Base-by-base conservation (phyloP, 1,140 invertebrate species). In the Hycleus phaleratus region DNA sequence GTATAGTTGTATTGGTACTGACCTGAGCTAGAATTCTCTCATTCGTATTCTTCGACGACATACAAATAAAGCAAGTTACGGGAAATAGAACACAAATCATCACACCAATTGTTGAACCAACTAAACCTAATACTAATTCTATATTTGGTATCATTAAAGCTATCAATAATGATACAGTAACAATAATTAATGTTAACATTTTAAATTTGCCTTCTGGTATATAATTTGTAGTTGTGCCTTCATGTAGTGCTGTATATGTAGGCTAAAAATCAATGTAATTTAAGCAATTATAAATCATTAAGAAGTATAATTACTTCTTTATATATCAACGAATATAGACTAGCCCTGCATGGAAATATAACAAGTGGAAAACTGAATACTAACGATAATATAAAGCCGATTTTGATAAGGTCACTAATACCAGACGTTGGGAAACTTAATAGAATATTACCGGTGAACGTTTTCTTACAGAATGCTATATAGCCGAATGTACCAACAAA, bases 361-460 rank as follows among this genome's bases (percentile, higher is more conserved):
- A 97, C 91, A 50, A 98, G 79, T 8, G 95, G 96, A 78, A 98
- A 97, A 73, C 93, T 96, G 68, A 97, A 89, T 12, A 93, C 92
- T 40, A 98, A 82, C 0, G 94, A 97, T 46, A 97, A 77, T 1
- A 98, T 87, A 80, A 98, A 98, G 26, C 93, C 91, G 61, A 97
- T 78, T 79, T 95, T 94, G 60, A 96, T 93, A 26, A 91, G 77
- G 75, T 94, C 88, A 61, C 90, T 91, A 26, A 85, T 80, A 59
- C 89, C 75, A 11, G 90, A 88, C 4, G 86, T 82, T 38, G 85
- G 82, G 66, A 98, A 85, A 71, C 86, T 90, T 66, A 95, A 81
- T 46, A 98, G 78, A 63, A 98, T 87, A 74, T 98, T 97, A 54
- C 95, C 96, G 86, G 71, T 75, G 71, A 88, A 84, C n/a, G 82